phyloP scores from a whole-genome alignment of 2,888 invertebrate genomes.

The Limnephilus rhombicus region DNA sequence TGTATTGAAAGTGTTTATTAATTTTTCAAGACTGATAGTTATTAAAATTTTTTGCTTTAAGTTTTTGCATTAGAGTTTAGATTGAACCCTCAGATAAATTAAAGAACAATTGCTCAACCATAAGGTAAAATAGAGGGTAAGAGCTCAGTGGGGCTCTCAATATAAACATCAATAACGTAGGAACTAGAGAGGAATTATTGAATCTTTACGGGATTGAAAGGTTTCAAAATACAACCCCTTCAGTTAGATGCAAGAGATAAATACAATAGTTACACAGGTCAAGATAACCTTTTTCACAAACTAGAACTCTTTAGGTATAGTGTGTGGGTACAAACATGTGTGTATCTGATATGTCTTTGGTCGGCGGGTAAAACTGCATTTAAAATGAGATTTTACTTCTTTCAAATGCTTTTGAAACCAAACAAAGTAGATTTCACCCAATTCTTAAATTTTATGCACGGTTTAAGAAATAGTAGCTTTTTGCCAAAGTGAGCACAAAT shows the following conservation, averaged over 20 bases:
- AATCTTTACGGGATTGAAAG: constrained; percentile 6
- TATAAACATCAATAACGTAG: constrained; percentile 26
- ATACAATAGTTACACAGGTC: constrained; percentile 12
- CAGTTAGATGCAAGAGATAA: not conserved
- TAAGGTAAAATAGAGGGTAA: constrained; percentile 64
- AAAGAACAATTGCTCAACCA: constrained; percentile 66
- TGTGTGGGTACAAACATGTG: not conserved
- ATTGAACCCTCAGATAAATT: constrained; percentile 62
- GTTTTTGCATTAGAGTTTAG: constrained; percentile 65
- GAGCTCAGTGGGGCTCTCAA: constrained; percentile 38
- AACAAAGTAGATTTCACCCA: no score
- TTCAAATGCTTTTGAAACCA: not conserved
- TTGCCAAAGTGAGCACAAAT: no score
- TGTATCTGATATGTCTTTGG: not conserved
- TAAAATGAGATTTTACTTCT: not conserved
- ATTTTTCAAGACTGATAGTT: constrained; percentile 80
- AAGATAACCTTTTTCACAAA: constrained; percentile 7
- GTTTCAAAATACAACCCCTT: not conserved
- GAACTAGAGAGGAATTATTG: not conserved
- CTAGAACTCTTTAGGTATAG: not conserved
- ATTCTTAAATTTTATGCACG: no score
- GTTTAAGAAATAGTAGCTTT: no score
- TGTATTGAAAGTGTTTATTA: constrained; percentile 72
- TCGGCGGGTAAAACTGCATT: not conserved
- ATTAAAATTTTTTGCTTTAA: constrained; percentile 73